A percentile compares a stretch with the other conserved stretches of the same genome.
phyloP scores from a whole-genome alignment of 2,888 invertebrate species.

The Eubasilissa splendida region DNA sequence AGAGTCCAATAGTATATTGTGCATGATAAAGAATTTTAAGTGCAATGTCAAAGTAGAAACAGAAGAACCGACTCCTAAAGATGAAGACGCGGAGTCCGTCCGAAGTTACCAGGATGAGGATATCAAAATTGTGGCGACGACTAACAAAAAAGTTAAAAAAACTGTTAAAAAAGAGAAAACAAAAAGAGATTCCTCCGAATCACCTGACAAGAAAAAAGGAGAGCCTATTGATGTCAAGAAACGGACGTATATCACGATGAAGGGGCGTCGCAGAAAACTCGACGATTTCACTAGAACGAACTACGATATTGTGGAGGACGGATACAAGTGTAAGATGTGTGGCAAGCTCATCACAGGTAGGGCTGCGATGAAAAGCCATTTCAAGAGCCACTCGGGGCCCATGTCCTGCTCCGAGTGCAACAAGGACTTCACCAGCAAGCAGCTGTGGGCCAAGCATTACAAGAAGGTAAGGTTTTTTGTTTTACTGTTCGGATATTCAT shows the following conservation, averaged over 20 bases:
- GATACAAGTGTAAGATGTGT: constrained; percentile 47
- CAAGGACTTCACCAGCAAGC: constrained; percentile 46
- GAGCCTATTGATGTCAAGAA: constrained; percentile 17
- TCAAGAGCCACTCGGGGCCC: constrained; percentile 48
- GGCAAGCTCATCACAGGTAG: constrained; percentile 44
- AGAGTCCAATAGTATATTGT: constrained; percentile 39
- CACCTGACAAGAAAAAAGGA: not conserved
- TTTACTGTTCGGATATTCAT: too few relatives aligned
- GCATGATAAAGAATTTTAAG: constrained; percentile 44
- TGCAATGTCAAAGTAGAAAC: constrained; percentile 42
- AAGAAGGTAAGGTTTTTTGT: constrained; percentile 23
- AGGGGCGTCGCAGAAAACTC: constrained; percentile 8
- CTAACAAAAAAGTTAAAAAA: constrained; percentile 33
- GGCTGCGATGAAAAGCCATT: constrained; percentile 47
- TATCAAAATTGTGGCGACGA: constrained; percentile 4
- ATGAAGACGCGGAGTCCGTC: constrained; percentile 36
- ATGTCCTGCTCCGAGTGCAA: constrained; percentile 47
- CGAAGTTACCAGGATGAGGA: constrained; percentile 40
- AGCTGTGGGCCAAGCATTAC: constrained; percentile 45
- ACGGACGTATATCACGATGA: constrained; percentile 7
- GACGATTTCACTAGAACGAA: constrained; percentile 45
- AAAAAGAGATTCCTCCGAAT: not conserved
- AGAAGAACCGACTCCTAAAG: constrained; percentile 27
- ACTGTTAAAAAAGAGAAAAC: constrained; percentile 28
- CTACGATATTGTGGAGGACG: constrained; percentile 45